Conservation (phyloP, 2,113 vertebrate genomes). For the Muntiacus reevesi region DNA sequence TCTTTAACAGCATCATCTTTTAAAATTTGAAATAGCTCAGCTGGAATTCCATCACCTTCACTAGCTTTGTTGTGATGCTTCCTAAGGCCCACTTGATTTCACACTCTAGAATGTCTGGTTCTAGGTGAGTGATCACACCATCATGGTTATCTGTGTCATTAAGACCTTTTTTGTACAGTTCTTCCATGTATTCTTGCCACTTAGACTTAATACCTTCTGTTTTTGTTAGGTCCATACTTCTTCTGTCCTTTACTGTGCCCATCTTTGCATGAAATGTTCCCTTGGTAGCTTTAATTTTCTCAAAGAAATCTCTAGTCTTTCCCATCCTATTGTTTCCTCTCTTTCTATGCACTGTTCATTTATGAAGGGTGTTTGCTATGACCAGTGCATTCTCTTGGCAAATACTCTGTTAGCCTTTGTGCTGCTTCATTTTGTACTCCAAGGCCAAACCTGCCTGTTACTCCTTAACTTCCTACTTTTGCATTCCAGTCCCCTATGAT, state of each 20-base stretch:
- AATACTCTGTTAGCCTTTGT: neutral
- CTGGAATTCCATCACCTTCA: neutral
- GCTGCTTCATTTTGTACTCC: neutral
- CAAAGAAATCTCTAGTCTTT: neutral
- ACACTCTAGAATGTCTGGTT: neutral
- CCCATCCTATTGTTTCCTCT: neutral
- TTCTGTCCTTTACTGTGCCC: neutral
- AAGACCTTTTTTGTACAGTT: neutral
- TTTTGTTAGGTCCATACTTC: neutral
- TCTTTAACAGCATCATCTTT: neutral
- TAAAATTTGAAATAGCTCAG: neutral
- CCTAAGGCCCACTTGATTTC: neutral
- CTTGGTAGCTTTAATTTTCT: neutral
- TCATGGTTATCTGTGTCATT: neutral
- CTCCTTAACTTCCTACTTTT: neutral
- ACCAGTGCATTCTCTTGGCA: neutral
- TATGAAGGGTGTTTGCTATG: neutral
- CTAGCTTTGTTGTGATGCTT: neutral
- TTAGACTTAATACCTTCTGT: neutral
- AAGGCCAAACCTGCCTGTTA: neutral
- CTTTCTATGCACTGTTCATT: neutral
- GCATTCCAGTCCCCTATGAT: neutral
- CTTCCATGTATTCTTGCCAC: neutral
- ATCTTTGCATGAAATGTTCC: neutral
- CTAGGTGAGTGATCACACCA: neutral